Conservation (phyloP, 2,113 vertebrate genomes). For the Dissostichus mawsoni region DNA sequence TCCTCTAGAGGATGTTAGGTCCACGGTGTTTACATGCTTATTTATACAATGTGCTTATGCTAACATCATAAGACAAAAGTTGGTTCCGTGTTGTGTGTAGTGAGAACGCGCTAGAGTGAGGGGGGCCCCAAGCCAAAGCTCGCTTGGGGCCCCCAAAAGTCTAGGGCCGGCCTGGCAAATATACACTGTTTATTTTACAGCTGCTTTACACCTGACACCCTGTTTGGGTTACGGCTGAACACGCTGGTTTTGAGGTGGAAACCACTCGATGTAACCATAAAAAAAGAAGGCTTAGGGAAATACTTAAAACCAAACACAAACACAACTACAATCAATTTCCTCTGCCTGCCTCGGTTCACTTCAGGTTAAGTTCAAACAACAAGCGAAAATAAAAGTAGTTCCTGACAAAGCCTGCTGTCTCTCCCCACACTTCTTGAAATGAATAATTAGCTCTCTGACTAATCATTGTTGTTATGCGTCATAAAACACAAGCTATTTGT, state of each 20-base stretch:
- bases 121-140: too few relatives aligned
- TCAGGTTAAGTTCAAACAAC: constrained; percentile 30
- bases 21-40: too few relatives aligned
- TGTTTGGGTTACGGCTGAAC: constrained; percentile 30
- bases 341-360: constrained; percentile 16
- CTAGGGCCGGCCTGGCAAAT: too few relatives aligned
- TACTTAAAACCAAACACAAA: constrained; percentile 30
- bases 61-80: too few relatives aligned
- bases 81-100: too few relatives aligned
- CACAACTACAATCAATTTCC: constrained; percentile 15
- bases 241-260: constrained; percentile 30
- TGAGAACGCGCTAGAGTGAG: too few relatives aligned
- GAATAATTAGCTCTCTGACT: constrained; percentile 45
- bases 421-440: constrained; percentile 29
- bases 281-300: neutral
- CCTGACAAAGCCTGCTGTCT: constrained; percentile 22
- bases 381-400: constrained; percentile 24
- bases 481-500: constrained; percentile 31
- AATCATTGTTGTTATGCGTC: constrained; percentile 49
- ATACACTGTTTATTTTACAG: constrained; percentile 48
- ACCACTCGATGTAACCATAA: constrained; percentile 24
- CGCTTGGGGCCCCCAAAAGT: too few relatives aligned
- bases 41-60: too few relatives aligned
- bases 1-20: too few relatives aligned
- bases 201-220: constrained; percentile 11